Conservation (phyloP, 2,888 invertebrate genomes). For the Aromia moschata region DNA sequence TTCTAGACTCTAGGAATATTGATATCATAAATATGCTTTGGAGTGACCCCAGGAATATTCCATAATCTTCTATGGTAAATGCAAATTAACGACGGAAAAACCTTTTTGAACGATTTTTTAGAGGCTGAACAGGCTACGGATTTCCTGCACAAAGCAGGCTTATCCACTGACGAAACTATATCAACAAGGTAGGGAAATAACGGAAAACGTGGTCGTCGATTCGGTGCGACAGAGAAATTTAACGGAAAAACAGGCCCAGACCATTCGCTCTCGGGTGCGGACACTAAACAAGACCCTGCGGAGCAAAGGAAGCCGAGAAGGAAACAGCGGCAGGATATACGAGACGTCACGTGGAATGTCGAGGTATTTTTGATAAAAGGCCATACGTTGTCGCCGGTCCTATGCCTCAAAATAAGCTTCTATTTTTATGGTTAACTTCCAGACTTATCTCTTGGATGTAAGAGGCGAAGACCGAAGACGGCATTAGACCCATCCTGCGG, state of each 20-base stretch:
- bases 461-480: too few relatives aligned
- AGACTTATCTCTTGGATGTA: too few relatives aligned
- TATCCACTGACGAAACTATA: conserved; percentile 76
- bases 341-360: conserved; percentile 84
- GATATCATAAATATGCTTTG: too few relatives aligned
- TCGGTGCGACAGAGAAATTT: conserved; percentile 68
- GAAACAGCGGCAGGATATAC: conserved; percentile 72
- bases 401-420: too few relatives aligned
- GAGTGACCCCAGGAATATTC: too few relatives aligned
- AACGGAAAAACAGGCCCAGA: conserved; percentile 79
- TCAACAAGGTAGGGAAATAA: conserved; percentile 74
- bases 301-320: conserved; percentile 70
- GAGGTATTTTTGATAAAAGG: conserved; percentile 67
- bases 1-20: too few relatives aligned
- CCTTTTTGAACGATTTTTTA: too few relatives aligned
- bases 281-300: conserved; percentile 81
- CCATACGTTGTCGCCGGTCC: background rate
- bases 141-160: conserved; percentile 79
- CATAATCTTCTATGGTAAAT: too few relatives aligned
- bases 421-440: too few relatives aligned
- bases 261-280: conserved; percentile 77
- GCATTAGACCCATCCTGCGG: too few relatives aligned
- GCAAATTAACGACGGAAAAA: too few relatives aligned
- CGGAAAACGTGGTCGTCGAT: conserved; percentile 71
- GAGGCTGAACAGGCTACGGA: conserved; percentile 82